phyloP scores from a whole-genome alignment of 2,888 invertebrate genomes.

The Seira sanloemensis region DNA sequence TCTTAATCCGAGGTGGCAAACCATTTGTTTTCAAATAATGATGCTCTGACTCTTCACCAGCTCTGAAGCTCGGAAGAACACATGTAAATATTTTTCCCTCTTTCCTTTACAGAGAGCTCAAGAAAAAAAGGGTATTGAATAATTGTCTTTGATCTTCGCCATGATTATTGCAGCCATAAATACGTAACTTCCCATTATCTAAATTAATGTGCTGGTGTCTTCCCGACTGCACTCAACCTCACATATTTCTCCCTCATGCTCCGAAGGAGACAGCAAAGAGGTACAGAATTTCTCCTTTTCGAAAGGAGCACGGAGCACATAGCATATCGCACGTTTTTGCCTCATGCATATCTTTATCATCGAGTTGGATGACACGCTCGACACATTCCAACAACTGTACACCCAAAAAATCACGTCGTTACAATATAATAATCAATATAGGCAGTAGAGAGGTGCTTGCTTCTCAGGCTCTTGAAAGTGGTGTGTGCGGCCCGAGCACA shows the following conservation, averaged over 20 bases:
- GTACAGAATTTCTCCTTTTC: no score
- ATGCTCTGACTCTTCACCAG: background rate
- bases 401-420: conserved; percentile 49
- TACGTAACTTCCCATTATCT: conserved; percentile 8
- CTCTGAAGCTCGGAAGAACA: background rate
- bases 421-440: conserved; percentile 28
- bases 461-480: background rate
- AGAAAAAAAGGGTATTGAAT: background rate
- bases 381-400: conserved; percentile 40
- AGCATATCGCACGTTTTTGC: conserved; percentile 6
- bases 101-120: background rate
- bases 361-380: conserved; percentile 1
- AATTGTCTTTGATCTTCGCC: conserved; percentile 13
- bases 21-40: conserved; percentile 20
- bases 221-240: no score
- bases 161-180: conserved; percentile 16
- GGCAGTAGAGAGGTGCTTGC: background rate
- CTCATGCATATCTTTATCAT: conserved; percentile 16
- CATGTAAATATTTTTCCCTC: background rate
- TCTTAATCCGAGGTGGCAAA: conserved; percentile 18
- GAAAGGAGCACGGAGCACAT: no score
- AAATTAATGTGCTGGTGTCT: conserved; percentile 5
- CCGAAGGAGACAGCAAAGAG: background rate
- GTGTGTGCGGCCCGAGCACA: background rate
- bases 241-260: background rate